Evolutionary conservation across 64 coral and sea anemone species (phyloP).

Genomic region (Catalaphyllia jardinei): DNA sequence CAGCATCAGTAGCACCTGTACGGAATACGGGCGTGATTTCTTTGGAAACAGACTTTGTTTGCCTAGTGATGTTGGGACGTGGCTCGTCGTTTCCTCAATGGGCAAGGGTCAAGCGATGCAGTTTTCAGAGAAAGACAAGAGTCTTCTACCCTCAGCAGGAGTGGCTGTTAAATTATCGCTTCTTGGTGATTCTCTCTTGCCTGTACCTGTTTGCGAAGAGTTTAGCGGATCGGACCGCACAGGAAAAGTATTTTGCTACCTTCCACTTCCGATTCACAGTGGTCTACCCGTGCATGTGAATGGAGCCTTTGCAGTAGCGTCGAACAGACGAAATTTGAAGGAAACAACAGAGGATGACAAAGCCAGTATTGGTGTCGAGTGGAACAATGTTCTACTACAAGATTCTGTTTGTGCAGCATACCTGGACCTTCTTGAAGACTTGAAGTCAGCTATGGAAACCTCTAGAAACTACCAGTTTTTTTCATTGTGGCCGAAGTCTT

Average conservation of each 20-base stretch:
- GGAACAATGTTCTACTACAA: conserved; percentile 78
- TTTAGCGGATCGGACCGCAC: not conserved
- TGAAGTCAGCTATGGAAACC: not conserved
- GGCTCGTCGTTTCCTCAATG: conserved; percentile 73
- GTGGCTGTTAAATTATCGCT: conserved; percentile 46
- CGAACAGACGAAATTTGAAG: conserved; percentile 65
- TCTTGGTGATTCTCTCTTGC: conserved; percentile 7
- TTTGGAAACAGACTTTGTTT: conserved; percentile 17
- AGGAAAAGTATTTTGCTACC: conserved; percentile 66
- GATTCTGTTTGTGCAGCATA: conserved; percentile 65
- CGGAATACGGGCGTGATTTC: not conserved
- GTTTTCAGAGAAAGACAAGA: conserved; percentile 33
- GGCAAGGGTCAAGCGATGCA: conserved; percentile 46
- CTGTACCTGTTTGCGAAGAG: conserved; percentile 28
- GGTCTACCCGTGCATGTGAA: conserved; percentile 86
- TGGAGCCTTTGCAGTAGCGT: conserved; percentile 66
- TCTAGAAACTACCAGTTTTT: conserved; percentile 36
- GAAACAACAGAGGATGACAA: conserved; percentile 79
- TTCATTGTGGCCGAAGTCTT: conserved; percentile 64
- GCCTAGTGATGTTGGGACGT: not conserved
- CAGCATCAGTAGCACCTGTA: not conserved
- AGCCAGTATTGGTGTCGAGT: conserved; percentile 46
- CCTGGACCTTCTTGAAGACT: conserved; percentile 53
- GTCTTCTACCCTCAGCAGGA: conserved; percentile 70
- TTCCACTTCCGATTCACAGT: conserved; percentile 68